Evolutionary conservation across 2,113 vertebrate species (phyloP).

Genomic region (Pseudopipra pipra): DNA sequence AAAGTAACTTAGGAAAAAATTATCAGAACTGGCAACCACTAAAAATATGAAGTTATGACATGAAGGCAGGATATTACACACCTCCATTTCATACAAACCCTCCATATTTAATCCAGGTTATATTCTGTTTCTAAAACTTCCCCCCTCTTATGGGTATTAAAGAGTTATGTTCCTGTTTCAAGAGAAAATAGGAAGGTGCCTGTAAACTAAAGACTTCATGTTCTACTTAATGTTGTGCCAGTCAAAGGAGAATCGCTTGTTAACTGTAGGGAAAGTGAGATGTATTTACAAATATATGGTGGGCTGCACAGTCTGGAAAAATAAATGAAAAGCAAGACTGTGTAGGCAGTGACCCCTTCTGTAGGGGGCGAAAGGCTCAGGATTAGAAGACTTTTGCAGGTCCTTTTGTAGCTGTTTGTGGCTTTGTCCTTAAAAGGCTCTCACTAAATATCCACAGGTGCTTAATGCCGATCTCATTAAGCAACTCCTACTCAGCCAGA

Average conservation of each 20-base stretch:
- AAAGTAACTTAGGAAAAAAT: neutral
- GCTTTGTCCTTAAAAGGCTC: slow-evolving; percentile 20
- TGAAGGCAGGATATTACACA: neutral
- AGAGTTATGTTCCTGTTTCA: neutral
- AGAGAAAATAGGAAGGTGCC: neutral
- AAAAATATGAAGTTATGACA: neutral
- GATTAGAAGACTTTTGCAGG: neutral
- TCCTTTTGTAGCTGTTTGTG: neutral
- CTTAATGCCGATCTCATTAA: neutral
- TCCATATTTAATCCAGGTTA: neutral
- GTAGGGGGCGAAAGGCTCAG: neutral
- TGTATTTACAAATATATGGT: neutral
- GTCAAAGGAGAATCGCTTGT: neutral
- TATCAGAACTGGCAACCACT: neutral
- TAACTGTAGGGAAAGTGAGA: neutral
- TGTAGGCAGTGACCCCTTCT: neutral
- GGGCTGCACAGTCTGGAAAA: neutral
- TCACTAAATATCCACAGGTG: neutral
- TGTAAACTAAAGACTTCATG: neutral
- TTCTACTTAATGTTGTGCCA: neutral
- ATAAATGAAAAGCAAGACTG: neutral
- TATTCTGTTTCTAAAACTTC: neutral
- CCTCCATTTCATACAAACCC: neutral
- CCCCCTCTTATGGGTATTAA: neutral
- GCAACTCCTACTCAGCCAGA: slow-evolving; percentile 24